Base-by-base conservation (phyloP, 1,140 invertebrate genomes). In the Drosophila aff. region DNA sequence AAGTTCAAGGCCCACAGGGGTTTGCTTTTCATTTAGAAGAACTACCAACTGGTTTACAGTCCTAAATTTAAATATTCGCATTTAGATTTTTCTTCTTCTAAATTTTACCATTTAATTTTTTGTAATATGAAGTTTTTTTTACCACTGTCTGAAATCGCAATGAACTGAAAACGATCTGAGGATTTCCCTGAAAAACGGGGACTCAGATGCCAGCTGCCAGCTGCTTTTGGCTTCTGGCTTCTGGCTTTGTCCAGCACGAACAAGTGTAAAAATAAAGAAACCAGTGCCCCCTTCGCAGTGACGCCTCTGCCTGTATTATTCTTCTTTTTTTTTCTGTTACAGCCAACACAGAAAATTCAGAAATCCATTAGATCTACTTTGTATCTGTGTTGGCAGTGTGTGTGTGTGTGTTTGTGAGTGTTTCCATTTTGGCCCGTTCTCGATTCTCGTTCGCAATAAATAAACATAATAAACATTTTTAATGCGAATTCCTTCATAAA, bases 391-490 rank as follows among this genome's bases (percentile, higher is more conserved):
- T 57, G 43, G 26, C 21, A 26, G 26, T 10, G 44, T 7, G 8
- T 46, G 43, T 79, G 21, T 15, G 3, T 2, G 18, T 66, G 28
- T 10, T 4, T 69, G 59, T 74, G 73, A 44, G 65, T 76, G 18
- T 73, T 82, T 76, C 63, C 81, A 87, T 87, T 84, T 87, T 75
- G 83, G 82, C 55, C 55, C 67, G 82, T 73, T 72, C 83, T 79
- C 76, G 71, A 65, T 86, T 78, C 76, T 80, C 77, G 84, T 83
- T 87, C 82, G 81, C 78, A 89, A 89, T 89, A 90, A 89, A 89
- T 89, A 89, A 89, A 89, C 84, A 89, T 81, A 89, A 81, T 89
- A 84, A 90, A 89, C 85, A 90, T 81, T 90, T 90, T 89, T 90
- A 89, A 90, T 89, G 84, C 85, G 84, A 89, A 89, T 89, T 89